Conservation (phyloP, 2,888 invertebrate genomes). For the Latheticus oryzae region DNA sequence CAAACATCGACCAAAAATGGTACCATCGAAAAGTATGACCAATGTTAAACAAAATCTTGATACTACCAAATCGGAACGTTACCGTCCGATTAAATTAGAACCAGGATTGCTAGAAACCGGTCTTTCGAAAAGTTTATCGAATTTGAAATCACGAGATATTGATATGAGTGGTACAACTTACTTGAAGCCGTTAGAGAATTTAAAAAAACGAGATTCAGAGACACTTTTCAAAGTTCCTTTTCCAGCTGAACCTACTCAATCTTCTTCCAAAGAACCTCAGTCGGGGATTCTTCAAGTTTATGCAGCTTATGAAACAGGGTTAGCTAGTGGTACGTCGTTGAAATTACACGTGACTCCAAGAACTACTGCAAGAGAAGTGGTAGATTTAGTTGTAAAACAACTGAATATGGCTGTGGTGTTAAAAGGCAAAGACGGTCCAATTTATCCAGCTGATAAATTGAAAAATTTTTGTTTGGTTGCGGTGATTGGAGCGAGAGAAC, state of each 20-base stretch:
- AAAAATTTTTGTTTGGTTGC: constrained; percentile 94
- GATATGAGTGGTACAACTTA: constrained; percentile 52
- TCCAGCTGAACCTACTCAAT: constrained; percentile 44
- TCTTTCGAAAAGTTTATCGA: constrained; percentile 64
- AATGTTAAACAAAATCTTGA: constrained; percentile 68
- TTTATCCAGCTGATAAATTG: constrained; percentile 84
- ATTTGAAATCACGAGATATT: constrained; percentile 57
- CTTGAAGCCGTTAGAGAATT: constrained; percentile 53
- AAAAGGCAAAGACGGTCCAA: constrained; percentile 87
- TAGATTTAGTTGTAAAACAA: constrained; percentile 95
- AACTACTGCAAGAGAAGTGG: constrained; percentile 95
- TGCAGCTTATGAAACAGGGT: constrained; percentile 95
- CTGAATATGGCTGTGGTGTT: constrained; percentile 92
- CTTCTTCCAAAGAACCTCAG: constrained; percentile 57
- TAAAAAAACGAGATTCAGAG: constrained; percentile 44
- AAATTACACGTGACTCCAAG: constrained; percentile 92
- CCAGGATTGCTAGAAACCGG: constrained; percentile 55
- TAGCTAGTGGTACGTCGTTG: constrained; percentile 92
- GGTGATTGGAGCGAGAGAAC: constrained; percentile 93
- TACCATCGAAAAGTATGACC: constrained; percentile 73
- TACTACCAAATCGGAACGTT: constrained; percentile 52
- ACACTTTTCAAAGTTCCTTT: constrained; percentile 57
- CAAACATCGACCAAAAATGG: constrained; percentile 69
- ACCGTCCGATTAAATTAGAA: constrained; percentile 56
- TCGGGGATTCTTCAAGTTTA: constrained; percentile 78